Evolutionary conservation across 2,888 invertebrate genomes (phyloP).

Genomic region (Drosophila limbata): DNA sequence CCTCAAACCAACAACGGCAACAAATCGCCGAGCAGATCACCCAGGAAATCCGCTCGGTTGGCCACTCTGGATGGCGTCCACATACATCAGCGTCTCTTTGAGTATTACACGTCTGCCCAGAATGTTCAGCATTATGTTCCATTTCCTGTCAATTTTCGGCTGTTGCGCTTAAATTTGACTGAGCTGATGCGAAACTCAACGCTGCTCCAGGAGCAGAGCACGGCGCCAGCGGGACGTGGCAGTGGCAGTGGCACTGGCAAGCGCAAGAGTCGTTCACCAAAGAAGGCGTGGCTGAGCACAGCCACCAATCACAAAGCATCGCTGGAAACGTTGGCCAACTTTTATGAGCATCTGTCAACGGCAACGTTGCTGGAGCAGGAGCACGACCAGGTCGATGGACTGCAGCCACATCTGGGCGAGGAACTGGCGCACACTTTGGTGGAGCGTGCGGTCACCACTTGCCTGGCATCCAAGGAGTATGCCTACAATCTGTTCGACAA

Average conservation of each 20-base stretch:
- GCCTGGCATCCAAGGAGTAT: conserved; percentile 75
- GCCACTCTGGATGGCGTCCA: conserved; percentile 51
- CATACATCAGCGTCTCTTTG: conserved; percentile 81
- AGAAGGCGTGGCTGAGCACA: conserved; percentile 79
- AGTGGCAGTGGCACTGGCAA: conserved; percentile 6
- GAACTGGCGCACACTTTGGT: conserved; percentile 81
- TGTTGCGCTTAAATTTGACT: conserved; percentile 79
- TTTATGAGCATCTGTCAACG: conserved; percentile 83
- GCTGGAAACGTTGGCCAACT: conserved; percentile 85
- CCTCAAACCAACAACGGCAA: no score
- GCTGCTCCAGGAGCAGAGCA: conserved; percentile 39
- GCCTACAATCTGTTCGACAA: conserved; percentile 83
- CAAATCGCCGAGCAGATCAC: conserved; percentile 2
- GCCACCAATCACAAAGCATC: conserved; percentile 68
- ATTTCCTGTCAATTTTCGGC: conserved; percentile 82
- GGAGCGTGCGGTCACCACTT: conserved; percentile 78
- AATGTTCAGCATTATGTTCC: conserved; percentile 80
- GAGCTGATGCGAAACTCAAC: conserved; percentile 69
- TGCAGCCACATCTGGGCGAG: conserved; percentile 76
- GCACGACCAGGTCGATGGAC: conserved; percentile 70
- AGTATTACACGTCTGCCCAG: conserved; percentile 82
- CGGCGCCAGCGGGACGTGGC: not conserved
- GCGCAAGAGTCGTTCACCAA: conserved; percentile 81
- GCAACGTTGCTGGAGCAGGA: conserved; percentile 82
- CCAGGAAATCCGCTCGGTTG: conserved; percentile 30